These are phyloP conservation scores for Drosophila macrospina DNA, from an alignment of 2,888 invertebrate species.

Conservation along the genomic window DNA sequence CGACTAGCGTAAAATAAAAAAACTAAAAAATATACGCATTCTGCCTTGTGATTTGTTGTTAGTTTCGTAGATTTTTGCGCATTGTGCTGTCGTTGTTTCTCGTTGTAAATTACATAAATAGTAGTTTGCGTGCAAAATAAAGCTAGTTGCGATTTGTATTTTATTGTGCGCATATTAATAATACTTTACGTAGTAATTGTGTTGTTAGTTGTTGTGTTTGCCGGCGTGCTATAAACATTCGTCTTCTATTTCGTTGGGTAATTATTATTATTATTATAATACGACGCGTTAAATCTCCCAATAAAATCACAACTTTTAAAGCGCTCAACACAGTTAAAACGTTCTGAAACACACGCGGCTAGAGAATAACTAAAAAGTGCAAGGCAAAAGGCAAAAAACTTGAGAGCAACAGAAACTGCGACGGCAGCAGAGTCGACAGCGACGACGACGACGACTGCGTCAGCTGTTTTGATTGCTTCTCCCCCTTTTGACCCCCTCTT, in stretches of 20 bases:
- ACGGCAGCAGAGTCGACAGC: slow-evolving; percentile 28
- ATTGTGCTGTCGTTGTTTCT: slow-evolving; percentile 38
- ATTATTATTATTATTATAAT: slow-evolving; percentile 34
- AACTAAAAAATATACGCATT: slow-evolving; percentile 20
- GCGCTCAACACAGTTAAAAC: slow-evolving; percentile 45
- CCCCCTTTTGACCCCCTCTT: slow-evolving; percentile 6
- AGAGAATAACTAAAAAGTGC: slow-evolving; percentile 76
- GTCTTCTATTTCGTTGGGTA: slow-evolving; percentile 59
- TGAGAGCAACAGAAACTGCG: slow-evolving; percentile 44
- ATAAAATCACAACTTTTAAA: slow-evolving; percentile 27
- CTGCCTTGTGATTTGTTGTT: slow-evolving; percentile 42
- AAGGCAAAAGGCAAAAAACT: slow-evolving; percentile 56
- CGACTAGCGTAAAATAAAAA: slow-evolving; percentile 7
- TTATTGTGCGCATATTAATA: slow-evolving; percentile 31
- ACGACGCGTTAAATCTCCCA: slow-evolving; percentile 62
- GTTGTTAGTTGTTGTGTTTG: slow-evolving; percentile 57
- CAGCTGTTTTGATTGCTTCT: slow-evolving; percentile 64
- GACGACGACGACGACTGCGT: slow-evolving; percentile 37
- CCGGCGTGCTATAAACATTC: slow-evolving; percentile 62
- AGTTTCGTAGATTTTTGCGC: slow-evolving; percentile 20
- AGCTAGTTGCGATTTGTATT: slow-evolving; percentile 29
- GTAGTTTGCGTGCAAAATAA: slow-evolving; percentile 36
- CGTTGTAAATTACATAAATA: slow-evolving; percentile 55
- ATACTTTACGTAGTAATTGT: slow-evolving; percentile 70
- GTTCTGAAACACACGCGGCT: slow-evolving; percentile 66